Base-by-base conservation (phyloP, 2,797 vertebrate genomes). In the Xyrichtys novacula region DNA sequence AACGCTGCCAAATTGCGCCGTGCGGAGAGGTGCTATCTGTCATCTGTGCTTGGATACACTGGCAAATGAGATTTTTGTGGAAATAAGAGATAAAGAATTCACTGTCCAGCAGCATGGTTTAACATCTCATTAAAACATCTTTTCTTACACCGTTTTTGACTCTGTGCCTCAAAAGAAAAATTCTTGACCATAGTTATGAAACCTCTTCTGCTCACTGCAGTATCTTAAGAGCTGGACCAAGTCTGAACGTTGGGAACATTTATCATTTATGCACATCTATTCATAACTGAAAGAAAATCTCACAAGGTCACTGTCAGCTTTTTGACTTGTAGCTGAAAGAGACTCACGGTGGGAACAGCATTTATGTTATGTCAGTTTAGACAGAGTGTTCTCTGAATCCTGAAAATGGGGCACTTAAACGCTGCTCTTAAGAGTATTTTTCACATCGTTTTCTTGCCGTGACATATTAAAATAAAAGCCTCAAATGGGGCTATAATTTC, bases 221-320 rank as follows among this genome's bases (percentile, higher is more conserved):
- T 12, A 12, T 12, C 32, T 34, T 9, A 34, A 34, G 7, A 72
- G 39, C 48, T 34, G 25, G 46, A 16, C 43, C 34, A 40, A 49
- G 36, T 61, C 44, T 52, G 56, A 48, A 68, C 57, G 53, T 44
- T 70, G 53, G 26, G 34, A 38, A 43, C n/a, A n/a, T n/a, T n/a
- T n/a, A n/a, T 54, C 49, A 52, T 72, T 65, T 75, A 54, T 66
- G 75, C 15, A 57, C 54, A 67, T 67, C 43, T 67, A 62, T 66
- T 73, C 52, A 65, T 59, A 76, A 78, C 65, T 56, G 52, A 14
- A 58, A 23, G 22, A 7, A 22, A 29, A 78, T 44, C 39, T 43
- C 15, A 15, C 2, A 2, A 11, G 1, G 34, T 59, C 32, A 5
- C 22, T 17, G 15, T 48, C 32, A 28, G 15, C 8, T 23, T 62